These are phyloP conservation scores for Mystacides longicornis DNA, from an alignment of 2,888 invertebrate genomes.

Conservation along the genomic window DNA sequence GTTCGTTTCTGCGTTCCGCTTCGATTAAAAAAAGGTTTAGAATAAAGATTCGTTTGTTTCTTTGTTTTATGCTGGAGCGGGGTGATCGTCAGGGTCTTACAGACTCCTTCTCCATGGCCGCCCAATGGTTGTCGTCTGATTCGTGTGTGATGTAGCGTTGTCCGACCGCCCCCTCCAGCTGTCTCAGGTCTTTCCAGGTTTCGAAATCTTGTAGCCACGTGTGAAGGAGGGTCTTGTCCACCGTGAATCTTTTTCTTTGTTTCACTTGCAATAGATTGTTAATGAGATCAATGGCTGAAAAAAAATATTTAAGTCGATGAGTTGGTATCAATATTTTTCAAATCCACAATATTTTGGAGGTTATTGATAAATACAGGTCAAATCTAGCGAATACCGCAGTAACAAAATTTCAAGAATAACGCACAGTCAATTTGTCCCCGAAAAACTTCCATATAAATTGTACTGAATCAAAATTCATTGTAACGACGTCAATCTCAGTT, in stretches of 20 bases:
- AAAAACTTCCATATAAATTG: too few relatives aligned
- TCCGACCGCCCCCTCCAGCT: constrained; percentile 58
- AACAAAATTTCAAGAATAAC: too few relatives aligned
- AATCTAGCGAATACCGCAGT: too few relatives aligned
- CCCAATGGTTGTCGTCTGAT: constrained; percentile 90
- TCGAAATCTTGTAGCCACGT: constrained; percentile 95
- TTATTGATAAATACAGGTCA: too few relatives aligned
- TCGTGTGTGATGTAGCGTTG: constrained; percentile 77
- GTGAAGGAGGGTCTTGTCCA: constrained; percentile 92
- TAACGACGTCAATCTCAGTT: too few relatives aligned
- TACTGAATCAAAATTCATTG: too few relatives aligned
- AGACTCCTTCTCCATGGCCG: constrained; percentile 35
- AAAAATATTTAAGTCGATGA: too few relatives aligned
- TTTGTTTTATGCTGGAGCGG: constrained; percentile 9
- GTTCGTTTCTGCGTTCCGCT: constrained; percentile 7
- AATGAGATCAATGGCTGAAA: constrained; percentile 93
- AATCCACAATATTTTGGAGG: too few relatives aligned
- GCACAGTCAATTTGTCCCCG: too few relatives aligned
- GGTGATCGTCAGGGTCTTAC: constrained; percentile 28
- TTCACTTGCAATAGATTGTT: constrained; percentile 96
- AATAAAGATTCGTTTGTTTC: constrained; percentile 14
- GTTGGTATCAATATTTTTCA: too few relatives aligned
- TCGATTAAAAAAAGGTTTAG: constrained; percentile 20
- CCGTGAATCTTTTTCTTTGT: constrained; percentile 88
- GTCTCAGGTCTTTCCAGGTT: constrained; percentile 91